phyloP scores from a whole-genome alignment of 1,140 invertebrate genomes.

The Cydia strobilella region DNA sequence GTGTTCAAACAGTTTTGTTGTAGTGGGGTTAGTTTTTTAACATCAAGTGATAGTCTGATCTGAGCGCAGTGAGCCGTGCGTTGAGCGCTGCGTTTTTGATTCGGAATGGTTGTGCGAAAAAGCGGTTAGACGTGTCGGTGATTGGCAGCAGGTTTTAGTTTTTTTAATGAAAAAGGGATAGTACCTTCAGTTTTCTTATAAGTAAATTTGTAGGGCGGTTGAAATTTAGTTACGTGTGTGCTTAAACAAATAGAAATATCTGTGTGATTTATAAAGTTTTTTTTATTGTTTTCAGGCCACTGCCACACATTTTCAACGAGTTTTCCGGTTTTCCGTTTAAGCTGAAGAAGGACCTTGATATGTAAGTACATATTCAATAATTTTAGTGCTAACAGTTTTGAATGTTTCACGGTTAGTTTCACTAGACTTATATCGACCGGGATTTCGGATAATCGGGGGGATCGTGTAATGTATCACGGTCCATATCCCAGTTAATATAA shows the following conservation, averaged over 20 bases:
- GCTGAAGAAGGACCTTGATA: not conserved
- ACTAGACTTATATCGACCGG: too few species aligned
- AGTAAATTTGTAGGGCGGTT: not conserved
- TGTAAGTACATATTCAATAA: not conserved
- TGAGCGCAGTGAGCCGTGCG: not conserved
- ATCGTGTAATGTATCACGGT: too few species aligned
- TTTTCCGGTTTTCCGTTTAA: not conserved
- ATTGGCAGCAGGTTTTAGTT: not conserved
- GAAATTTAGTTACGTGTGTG: not conserved
- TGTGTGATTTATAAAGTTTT: not conserved
- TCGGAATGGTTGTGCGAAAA: slow-evolving; percentile 32
- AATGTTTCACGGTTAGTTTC: too few species aligned
- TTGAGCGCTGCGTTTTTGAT: slow-evolving; percentile 12
- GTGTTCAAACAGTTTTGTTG: slow-evolving; percentile 34
- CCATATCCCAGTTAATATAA: too few species aligned
- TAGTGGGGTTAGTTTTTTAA: slow-evolving; percentile 9
- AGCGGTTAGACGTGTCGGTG: slow-evolving; percentile 26
- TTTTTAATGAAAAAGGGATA: not conserved
- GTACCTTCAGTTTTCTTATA: slow-evolving; percentile 8
- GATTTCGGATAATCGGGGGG: too few species aligned
- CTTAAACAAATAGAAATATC: not conserved
- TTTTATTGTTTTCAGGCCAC: not conserved
- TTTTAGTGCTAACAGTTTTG: too few species aligned
- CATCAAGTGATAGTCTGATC: slow-evolving; percentile 30
- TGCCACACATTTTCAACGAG: not conserved